Base-by-base conservation (phyloP, 2,113 vertebrate genomes). In the Nerophis lumbriciformis region DNA sequence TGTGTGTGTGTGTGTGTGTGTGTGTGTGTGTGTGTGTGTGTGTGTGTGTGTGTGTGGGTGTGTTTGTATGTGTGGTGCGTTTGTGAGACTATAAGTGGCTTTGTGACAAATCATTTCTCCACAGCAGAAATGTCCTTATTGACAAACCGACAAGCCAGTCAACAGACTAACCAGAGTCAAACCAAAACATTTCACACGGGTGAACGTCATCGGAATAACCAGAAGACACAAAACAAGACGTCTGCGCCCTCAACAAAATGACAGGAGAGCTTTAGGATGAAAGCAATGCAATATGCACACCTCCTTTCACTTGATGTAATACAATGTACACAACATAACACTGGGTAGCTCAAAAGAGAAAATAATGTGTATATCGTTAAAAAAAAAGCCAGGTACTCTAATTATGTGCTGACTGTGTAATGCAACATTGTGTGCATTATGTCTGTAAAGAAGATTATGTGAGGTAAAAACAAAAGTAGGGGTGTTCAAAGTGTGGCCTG, bases 161-260 rank as follows among this genome's bases (percentile, higher is more conserved):
- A 69, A 45, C 56, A 59, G 73, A 65, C 49, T 8, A 51, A 16
- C n/a, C 49, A 51, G 19, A 51, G 49, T 45, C 42, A 45, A 45
- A 45, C 42, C 42, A 9, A 21, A 51, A 51, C 49, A 51, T 19
- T 50, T 21, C 11, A 19, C 42, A 28, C 35, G 10, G 4, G 54
- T 15, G 42, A 57, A 69, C 66, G 6, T 66, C 36, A 60, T 53
- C 58, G 28, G 13, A 28, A 53, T 45, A 19, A 37, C 66, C 58
- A 75, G 53, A 61, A 50, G 28, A 28, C 76, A 73, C 78, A 61
- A 72, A 72, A 66, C 67, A 75, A 71, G 70, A 68, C 69, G 68
- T 62, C 71, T 76, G 75, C 63, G 75, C 69, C 57, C 66, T 56
- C 60, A 51, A 69, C 52, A 44, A 45, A 55, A 71, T 59, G 73